Evolutionary conservation across 2,888 invertebrate species (phyloP).

Genomic region (Leptarthrus brevirostris): DNA sequence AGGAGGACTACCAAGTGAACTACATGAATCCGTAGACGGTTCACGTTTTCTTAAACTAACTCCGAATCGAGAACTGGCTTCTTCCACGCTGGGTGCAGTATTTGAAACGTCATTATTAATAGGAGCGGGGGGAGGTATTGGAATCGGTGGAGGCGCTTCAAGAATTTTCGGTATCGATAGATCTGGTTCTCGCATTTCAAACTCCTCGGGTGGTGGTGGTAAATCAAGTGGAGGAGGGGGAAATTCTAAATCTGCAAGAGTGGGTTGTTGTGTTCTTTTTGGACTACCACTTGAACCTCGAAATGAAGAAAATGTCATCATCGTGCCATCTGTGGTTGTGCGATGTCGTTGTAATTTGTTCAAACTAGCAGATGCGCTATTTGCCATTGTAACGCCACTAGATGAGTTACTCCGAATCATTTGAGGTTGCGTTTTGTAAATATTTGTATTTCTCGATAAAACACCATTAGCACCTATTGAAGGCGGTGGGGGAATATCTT

Average conservation of each 20-base stretch:
- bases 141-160: constrained; percentile 56
- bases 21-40: constrained; percentile 71
- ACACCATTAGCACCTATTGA: constrained; percentile 10
- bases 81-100: constrained; percentile 76
- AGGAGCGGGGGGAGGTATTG: constrained; percentile 60
- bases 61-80: constrained; percentile 78
- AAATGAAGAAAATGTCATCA: constrained; percentile 69
- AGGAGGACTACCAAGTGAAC: constrained; percentile 69
- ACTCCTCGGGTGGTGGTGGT: constrained; percentile 81
- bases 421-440: constrained; percentile 75
- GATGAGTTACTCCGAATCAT: constrained; percentile 93
- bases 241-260: constrained; percentile 85
- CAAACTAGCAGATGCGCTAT: constrained; percentile 72
- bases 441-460: constrained; percentile 57
- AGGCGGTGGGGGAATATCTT: constrained; percentile 56
- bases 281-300: constrained; percentile 76
- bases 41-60: constrained; percentile 77
- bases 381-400: constrained; percentile 79
- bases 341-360: constrained; percentile 71
- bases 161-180: constrained; percentile 57
- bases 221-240: constrained; percentile 86
- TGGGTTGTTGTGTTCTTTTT: constrained; percentile 77
- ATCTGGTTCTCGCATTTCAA: constrained; percentile 61
- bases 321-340: constrained; percentile 68
- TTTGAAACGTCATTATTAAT: constrained; percentile 71